Conservation (phyloP, 2,113 vertebrate species). For the Corapipo altera region DNA sequence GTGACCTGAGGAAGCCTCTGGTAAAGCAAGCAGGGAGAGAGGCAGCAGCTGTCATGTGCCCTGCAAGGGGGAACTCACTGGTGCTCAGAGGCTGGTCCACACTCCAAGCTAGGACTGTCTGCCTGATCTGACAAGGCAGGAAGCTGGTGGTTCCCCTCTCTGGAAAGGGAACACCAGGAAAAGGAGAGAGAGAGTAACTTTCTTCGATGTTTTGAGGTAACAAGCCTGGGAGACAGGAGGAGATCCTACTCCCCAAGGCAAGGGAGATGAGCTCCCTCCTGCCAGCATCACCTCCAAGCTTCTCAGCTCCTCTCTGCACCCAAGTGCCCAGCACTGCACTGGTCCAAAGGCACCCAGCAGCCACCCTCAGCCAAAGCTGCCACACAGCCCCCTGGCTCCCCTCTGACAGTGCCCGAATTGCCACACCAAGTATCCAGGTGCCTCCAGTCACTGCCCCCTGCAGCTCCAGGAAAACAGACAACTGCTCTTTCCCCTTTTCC, state of each 20-base stretch:
- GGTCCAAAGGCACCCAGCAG: slow-evolving; percentile 39
- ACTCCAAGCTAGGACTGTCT: not conserved
- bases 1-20: not conserved
- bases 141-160: not conserved
- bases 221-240: not conserved
- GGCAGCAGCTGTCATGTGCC: not conserved
- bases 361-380: slow-evolving; percentile 31
- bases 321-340: slow-evolving; percentile 31
- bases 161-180: not conserved
- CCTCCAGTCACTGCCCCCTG: not conserved
- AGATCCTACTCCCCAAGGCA: not conserved
- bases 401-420: not conserved
- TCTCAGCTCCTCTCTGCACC: not conserved
- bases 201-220: not conserved
- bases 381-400: not conserved
- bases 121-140: not conserved
- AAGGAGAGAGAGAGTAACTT: not conserved
- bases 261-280: not conserved
- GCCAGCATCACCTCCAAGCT: not conserved
- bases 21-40: not conserved
- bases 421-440: fast-evolving
- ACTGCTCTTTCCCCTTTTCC: not conserved
- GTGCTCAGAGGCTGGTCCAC: not conserved
- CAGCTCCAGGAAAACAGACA: not conserved
- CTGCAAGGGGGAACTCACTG: not conserved